Evolutionary conservation across 2,113 vertebrate genomes (phyloP).

Genomic region (Gavia stellata): DNA sequence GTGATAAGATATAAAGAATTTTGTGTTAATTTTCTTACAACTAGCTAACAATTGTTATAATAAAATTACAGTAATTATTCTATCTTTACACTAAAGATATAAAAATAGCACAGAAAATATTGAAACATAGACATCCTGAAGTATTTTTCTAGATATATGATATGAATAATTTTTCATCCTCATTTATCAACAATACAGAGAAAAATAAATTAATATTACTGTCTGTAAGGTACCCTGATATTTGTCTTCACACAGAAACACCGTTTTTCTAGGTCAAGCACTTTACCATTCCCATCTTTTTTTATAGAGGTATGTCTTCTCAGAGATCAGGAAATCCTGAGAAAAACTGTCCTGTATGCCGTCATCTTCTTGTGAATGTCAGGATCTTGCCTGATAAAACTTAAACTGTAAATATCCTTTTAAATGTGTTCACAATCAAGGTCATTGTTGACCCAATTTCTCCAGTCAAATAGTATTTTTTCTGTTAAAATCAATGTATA

Average conservation of each 20-base stretch:
- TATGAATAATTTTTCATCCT: not conserved
- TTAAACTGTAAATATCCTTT: not conserved
- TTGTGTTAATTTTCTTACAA: not conserved
- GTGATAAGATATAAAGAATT: not conserved
- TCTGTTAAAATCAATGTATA: not conserved
- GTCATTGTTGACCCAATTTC: not conserved
- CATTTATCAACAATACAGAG: not conserved
- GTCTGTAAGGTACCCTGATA: not conserved
- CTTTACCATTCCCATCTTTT: not conserved
- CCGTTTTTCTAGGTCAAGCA: not conserved
- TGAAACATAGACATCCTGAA: not conserved
- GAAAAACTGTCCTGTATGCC: not conserved
- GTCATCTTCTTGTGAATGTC: not conserved
- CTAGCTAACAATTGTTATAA: not conserved
- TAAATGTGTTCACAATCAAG: not conserved
- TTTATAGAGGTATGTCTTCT: not conserved
- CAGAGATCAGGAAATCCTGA: not conserved
- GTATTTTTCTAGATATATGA: not conserved
- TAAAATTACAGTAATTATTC: not conserved
- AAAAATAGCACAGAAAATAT: not conserved
- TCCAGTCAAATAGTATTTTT: not conserved
- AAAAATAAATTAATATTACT: not conserved
- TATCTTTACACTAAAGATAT: not conserved
- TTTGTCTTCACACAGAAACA: not conserved
- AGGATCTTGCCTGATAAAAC: not conserved